Conservation (phyloP, 1,140 invertebrate genomes). For the Nephotettix cincticeps region DNA sequence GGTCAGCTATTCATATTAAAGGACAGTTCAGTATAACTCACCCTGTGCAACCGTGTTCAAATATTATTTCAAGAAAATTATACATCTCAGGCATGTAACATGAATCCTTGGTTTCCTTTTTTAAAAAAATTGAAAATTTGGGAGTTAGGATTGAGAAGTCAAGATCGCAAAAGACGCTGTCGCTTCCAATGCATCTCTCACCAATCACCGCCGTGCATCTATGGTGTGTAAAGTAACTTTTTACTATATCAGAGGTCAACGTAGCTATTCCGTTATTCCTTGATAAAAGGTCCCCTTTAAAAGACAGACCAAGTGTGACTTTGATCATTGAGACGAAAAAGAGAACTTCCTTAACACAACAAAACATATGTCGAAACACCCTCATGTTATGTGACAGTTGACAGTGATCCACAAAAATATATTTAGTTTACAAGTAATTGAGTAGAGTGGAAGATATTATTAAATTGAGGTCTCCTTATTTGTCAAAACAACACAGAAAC, state of each 20-base stretch:
- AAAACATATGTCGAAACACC: too few relatives aligned
- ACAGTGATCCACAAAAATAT: too few relatives aligned
- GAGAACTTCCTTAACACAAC: too few relatives aligned
- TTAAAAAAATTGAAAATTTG: background rate
- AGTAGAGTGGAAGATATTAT: too few relatives aligned
- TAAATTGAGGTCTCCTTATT: too few relatives aligned
- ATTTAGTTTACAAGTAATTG: too few relatives aligned
- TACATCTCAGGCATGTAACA: background rate
- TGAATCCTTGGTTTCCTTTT: background rate
- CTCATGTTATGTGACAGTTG: too few relatives aligned
- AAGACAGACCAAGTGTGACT: too few relatives aligned
- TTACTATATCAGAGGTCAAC: background rate
- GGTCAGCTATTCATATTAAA: too few relatives aligned
- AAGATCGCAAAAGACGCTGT: background rate
- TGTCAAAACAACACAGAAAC: too few relatives aligned
- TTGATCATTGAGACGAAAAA: too few relatives aligned
- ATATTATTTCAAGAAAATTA: background rate
- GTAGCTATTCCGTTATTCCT: background rate
- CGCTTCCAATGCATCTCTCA: background rate
- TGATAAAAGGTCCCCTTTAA: too few relatives aligned
- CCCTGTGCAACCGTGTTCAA: slow-evolving; percentile 4
- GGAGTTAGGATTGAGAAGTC: background rate
- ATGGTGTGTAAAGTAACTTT: background rate
- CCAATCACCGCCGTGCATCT: background rate
- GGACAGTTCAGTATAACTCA: background rate